Evolutionary conservation across 2,113 vertebrate genomes (phyloP), one percentile per base, ranked within the genome.

Genomic region (Hypocryptadius cinnamomeus): DNA sequence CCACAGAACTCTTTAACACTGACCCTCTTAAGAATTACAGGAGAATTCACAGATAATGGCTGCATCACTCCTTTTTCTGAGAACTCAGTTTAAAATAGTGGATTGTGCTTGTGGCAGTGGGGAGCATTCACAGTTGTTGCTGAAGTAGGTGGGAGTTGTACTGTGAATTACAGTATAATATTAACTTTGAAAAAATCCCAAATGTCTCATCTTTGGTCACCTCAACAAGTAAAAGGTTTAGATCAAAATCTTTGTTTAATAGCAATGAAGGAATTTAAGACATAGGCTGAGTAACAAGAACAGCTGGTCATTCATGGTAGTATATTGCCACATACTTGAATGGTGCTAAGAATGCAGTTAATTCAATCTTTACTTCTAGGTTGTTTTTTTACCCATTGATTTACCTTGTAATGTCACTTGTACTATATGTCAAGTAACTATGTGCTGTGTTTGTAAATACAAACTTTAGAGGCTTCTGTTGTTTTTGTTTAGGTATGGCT

Each of bases 401-500:
- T 91, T 76, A n/a, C 13, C 5, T 31, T 60, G 60, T n/a, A 15
- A 33, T 72, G 40, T 59, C 15, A 30, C 13, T 64, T 76, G 19
- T 59, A 30, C 8, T 73, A 0, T 44, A 7, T 53, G 13, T 57
- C 10, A 45, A 71, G 20, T 77, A 66, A 45, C 16, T 60, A 17
- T 18, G 7, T 17, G 3, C 37, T 64, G 3, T 44, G 11, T 71
- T 13, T 61, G 39, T 77, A 48, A 85, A 64, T 39, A 51, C 2
- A 17, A 33, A 42, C 23, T 68, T 50, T 7, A 65, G 45, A 81
- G 45, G 6, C 33, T 91, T 66, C 31, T 83, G 11, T 47, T 6
- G 65, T 57, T 95, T 95, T 97, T 96, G 28, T 91, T 94, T 96
- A 99, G 99, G 91, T 99, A 99, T 92, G 99, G 98, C 63, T 99